Conservation (phyloP, 2,113 vertebrate species). For the Nothoprocta pentlandii region DNA sequence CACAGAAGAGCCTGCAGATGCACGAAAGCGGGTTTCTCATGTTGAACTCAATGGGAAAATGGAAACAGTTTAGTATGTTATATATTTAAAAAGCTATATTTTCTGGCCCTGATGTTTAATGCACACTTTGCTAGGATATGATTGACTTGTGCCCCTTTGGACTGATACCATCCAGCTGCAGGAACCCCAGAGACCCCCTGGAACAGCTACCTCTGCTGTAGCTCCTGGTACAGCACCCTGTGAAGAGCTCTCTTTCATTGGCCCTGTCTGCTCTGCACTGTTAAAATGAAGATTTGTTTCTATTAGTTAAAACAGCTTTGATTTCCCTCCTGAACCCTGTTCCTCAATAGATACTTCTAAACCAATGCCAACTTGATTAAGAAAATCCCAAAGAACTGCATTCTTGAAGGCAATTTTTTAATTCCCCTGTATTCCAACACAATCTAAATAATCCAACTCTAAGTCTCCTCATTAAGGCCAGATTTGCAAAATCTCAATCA, state of each 20-base stretch:
- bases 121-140: not conserved
- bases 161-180: not conserved
- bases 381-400: not conserved
- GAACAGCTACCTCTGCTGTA: not conserved
- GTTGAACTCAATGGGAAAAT: not conserved
- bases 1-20: conserved; percentile 55
- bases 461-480: not conserved
- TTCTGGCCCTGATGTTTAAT: not conserved
- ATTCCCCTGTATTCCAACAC: not conserved
- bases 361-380: not conserved
- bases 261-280: not conserved
- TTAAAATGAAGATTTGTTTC: not conserved
- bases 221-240: not conserved
- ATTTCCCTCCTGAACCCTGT: not conserved
- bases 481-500: conserved; percentile 38
- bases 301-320: not conserved
- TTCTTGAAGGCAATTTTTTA: not conserved
- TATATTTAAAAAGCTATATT: conserved; percentile 17
- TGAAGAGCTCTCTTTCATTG: not conserved
- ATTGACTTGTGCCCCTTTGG: not conserved
- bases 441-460: conserved; percentile 25
- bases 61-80: conserved; percentile 21
- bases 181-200: not conserved
- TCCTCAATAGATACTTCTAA: not conserved
- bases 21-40: not conserved